Percentiles rank a stretch among this genome's conserved stretches.
phyloP scores from a whole-genome alignment of 2,113 vertebrate species.

The Plecotus auritus region DNA sequence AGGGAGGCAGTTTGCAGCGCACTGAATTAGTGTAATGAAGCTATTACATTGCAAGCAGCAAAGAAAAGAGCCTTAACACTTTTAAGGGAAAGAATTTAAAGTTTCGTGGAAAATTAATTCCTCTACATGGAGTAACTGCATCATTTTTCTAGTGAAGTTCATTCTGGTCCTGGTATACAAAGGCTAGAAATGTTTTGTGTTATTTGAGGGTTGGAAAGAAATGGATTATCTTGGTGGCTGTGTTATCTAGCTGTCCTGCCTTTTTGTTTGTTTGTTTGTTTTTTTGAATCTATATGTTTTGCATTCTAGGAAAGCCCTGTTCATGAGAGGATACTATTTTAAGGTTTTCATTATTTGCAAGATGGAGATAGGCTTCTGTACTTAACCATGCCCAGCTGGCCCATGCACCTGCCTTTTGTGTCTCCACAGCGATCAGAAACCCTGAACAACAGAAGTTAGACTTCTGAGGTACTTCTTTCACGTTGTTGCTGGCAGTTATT shows the following conservation, averaged over 20 bases:
- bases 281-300: neutral
- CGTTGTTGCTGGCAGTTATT: constrained; percentile 17
- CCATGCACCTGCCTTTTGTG: constrained; percentile 34
- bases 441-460: neutral
- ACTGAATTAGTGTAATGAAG: neutral
- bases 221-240: neutral
- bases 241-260: neutral
- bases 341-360: neutral
- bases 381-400: neutral
- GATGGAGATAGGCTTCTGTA: neutral
- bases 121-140: neutral
- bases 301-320: constrained; percentile 43
- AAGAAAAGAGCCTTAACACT: neutral
- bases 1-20: neutral
- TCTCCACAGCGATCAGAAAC: neutral
- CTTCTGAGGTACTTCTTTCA: neutral
- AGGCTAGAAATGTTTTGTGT: neutral
- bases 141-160: neutral
- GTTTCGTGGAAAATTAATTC: neutral
- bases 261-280: neutral
- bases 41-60: neutral
- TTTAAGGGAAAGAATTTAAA: neutral
- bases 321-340: constrained; percentile 50
- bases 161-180: neutral
- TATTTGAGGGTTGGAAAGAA: neutral